Conservation (phyloP, 2,888 invertebrate genomes). For the Pollenia angustigena region DNA sequence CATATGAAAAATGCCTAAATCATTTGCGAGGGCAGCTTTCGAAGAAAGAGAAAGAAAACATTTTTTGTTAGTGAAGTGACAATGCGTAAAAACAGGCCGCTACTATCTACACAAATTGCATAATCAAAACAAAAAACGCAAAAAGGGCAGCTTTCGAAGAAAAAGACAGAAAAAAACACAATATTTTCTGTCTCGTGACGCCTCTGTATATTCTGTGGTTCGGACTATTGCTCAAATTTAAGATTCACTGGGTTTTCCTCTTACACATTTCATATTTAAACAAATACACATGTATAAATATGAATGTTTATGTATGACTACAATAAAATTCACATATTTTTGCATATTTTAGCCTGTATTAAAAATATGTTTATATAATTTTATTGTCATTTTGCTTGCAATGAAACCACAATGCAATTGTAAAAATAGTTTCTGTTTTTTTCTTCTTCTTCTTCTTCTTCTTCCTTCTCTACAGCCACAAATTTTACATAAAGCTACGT, state of each 20-base stretch:
- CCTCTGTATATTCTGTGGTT: too few relatives aligned
- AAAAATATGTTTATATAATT: slow-evolving; percentile 72
- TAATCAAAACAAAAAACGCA: too few relatives aligned
- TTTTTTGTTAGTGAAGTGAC: too few relatives aligned
- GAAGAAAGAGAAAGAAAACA: too few relatives aligned
- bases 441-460: background rate
- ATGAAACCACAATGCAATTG: slow-evolving; percentile 69
- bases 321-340: slow-evolving; percentile 56
- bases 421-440: slow-evolving; percentile 52
- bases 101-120: too few relatives aligned
- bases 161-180: too few relatives aligned
- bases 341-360: slow-evolving; percentile 57
- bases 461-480: background rate
- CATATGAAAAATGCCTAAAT: too few relatives aligned
- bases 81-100: too few relatives aligned
- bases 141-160: too few relatives aligned
- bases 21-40: too few relatives aligned
- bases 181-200: too few relatives aligned
- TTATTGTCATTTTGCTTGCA: slow-evolving; percentile 71
- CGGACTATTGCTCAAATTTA: too few relatives aligned
- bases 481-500: slow-evolving; percentile 16
- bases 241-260: slow-evolving; percentile 17
- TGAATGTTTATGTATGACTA: slow-evolving; percentile 29
- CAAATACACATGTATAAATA: slow-evolving; percentile 19
- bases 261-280: slow-evolving; percentile 2